Evolutionary conservation across 2,797 vertebrate genomes (phyloP).

Genomic region (Clarias pachynema): DNA sequence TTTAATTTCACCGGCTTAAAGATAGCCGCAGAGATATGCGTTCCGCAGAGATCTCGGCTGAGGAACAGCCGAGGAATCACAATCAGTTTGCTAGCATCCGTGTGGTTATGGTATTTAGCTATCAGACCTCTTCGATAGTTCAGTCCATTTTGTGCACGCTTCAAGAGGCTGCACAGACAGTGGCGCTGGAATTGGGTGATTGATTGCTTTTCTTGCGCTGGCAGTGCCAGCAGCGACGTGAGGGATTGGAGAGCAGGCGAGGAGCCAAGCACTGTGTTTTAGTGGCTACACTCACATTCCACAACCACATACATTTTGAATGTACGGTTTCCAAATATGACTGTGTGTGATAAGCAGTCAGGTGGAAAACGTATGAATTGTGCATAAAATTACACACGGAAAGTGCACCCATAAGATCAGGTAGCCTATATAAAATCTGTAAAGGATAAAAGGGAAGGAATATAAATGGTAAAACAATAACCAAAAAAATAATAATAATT

Average conservation of each 20-base stretch:
- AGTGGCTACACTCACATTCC: constrained; percentile 23
- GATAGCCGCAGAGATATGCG: not conserved
- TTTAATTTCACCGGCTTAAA: constrained; percentile 11
- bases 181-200: constrained; percentile 44
- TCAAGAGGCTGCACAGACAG: constrained; percentile 36
- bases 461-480: not conserved
- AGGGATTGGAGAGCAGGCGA: constrained; percentile 32
- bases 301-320: not conserved
- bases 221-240: constrained; percentile 44
- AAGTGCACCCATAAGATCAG: not conserved
- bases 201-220: constrained; percentile 51
- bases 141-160: constrained; percentile 15
- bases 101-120: constrained; percentile 15
- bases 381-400: not conserved
- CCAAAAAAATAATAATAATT: too few relatives aligned
- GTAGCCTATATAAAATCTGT: not conserved
- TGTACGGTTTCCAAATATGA: not conserved
- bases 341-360: not conserved
- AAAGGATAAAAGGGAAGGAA: not conserved
- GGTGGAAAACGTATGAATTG: too few relatives aligned
- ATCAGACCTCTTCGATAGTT: constrained; percentile 23
- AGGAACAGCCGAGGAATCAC: not conserved
- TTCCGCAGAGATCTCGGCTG: not conserved
- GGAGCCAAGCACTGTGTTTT: constrained; percentile 47
- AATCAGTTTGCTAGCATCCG: not conserved